Percentiles rank a stretch among this genome's conserved stretches.
These are phyloP conservation scores for Cantharis rustica DNA, from an alignment of 2,888 invertebrate species.

Conservation along the genomic window DNA sequence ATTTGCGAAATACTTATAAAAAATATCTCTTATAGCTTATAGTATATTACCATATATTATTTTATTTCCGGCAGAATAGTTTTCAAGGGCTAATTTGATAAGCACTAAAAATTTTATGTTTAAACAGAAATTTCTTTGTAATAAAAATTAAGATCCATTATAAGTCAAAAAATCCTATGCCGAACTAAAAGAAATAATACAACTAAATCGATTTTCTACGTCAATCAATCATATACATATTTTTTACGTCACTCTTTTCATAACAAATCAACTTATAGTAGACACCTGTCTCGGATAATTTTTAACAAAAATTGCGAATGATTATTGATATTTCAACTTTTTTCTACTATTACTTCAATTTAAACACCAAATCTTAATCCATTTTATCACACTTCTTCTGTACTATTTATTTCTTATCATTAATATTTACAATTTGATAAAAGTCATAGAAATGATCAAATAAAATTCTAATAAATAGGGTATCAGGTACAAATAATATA, in stretches of 20 bases:
- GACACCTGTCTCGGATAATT: background rate
- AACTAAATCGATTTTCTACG: background rate
- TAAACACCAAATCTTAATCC: background rate
- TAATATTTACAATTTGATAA: constrained; percentile 23
- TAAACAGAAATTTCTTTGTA: background rate
- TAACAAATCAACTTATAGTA: background rate
- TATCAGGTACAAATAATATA: constrained; percentile 18
- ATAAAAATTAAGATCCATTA: background rate
- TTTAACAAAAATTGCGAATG: background rate
- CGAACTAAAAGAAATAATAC: background rate
- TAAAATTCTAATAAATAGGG: background rate
- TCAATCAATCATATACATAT: background rate
- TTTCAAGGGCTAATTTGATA: too few relatives aligned
- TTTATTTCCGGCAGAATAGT: too few relatives aligned
- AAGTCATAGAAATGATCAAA: constrained; percentile 12
- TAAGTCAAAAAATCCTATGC: background rate
- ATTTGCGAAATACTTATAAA: too few relatives aligned
- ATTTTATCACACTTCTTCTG: background rate
- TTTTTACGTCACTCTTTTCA: background rate
- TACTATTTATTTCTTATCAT: constrained; percentile 24
- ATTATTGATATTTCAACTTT: background rate
- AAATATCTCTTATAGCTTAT: too few relatives aligned
- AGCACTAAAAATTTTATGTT: background rate
- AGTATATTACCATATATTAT: too few relatives aligned
- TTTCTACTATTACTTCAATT: background rate